phyloP scores from a whole-genome alignment of 2,113 vertebrate genomes.

The Corythaeola cristata region DNA sequence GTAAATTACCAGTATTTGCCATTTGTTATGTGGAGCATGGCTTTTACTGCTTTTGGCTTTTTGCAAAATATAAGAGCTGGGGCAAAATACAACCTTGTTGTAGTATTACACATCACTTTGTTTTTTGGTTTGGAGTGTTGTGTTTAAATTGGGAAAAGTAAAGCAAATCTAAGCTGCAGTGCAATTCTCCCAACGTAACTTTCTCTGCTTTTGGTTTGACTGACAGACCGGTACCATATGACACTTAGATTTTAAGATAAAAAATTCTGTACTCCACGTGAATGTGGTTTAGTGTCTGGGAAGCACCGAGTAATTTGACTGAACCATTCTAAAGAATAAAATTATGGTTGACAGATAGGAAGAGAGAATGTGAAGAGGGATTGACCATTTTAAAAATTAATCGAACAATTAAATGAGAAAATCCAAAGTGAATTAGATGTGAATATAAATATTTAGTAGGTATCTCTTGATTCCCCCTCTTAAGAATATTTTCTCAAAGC shows the following conservation, averaged over 20 bases:
- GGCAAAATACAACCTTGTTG: background rate
- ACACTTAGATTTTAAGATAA: background rate
- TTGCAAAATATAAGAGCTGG: background rate
- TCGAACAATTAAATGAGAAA: background rate
- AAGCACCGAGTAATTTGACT: background rate
- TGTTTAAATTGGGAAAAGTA: background rate
- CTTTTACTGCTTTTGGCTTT: background rate
- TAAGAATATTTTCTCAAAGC: background rate
- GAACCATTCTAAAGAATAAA: background rate
- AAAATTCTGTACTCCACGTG: background rate
- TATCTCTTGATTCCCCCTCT: background rate
- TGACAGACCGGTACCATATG: background rate
- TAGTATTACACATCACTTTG: background rate
- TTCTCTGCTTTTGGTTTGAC: background rate
- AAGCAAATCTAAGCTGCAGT: background rate
- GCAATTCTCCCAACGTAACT: accelerated
- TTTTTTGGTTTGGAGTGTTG: background rate
- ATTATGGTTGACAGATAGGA: background rate
- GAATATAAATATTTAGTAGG: background rate
- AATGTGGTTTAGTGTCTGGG: background rate
- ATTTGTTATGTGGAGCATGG: background rate
- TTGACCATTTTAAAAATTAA: background rate
- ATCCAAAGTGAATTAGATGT: background rate
- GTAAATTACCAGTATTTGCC: background rate
- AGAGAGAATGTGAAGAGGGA: background rate